Base-by-base conservation (phyloP, 2,797 vertebrate genomes). In the Pteropus rufus region DNA sequence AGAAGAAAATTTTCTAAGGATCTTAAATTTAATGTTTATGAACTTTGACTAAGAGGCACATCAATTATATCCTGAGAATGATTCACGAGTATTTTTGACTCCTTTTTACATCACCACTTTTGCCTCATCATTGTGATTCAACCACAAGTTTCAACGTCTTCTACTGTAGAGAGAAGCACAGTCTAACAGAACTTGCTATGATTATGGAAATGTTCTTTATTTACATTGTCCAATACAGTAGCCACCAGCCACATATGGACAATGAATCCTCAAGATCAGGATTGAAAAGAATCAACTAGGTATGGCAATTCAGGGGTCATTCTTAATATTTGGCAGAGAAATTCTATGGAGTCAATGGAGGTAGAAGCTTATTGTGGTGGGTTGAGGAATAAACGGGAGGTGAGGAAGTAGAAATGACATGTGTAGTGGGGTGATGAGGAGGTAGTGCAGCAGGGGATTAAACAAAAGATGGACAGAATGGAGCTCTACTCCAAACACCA, bases 1-100 rank as follows among this genome's bases (percentile, higher is more conserved):
- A 52, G 39, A 69, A 90, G 49, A 93, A 12, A 46, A 95, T 89
- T 89, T 95, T 31, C 72, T 93, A 52, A 85, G 89, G 41, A 80
- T 80, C 31, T 77, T 93, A 62, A 89, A 65, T 49, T 62, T 73
- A 92, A 85, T 77, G 64, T 93, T 88, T 46, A 77, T 24, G 4
- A 44, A 93, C 54, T 87, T 94, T 81, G 46, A 91, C 81, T 44
- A 83, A 93, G 44, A 88, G n/a, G 18, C 49, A 67, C 52, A 26
- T 77, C 83, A 73, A 36, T 67, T 89, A 77, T 52, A 65, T 65
- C 58, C 31, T 12, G 5, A 91, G 60, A 72, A 64, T 49, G 39
- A 76, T 24, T 77, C 80, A 36, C 39, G 34, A 77, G 10, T 81
- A 34, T 36, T 75, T 91, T 60, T 93, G 29, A 84, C 62, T 88